phyloP scores from a whole-genome alignment of 2,797 vertebrate species.

The Peromyscus aztecus region DNA sequence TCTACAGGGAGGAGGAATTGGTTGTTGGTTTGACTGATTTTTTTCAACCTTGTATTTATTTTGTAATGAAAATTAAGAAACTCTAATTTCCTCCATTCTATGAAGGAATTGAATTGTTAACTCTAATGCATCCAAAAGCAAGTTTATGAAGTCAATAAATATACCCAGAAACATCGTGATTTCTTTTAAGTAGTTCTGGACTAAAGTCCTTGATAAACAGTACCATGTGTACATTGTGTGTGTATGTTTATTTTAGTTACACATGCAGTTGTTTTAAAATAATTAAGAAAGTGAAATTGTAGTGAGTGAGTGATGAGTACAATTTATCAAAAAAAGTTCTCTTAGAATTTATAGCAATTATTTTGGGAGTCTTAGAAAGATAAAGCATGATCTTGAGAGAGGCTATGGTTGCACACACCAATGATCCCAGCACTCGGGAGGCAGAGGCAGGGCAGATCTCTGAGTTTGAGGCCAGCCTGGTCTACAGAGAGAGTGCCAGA shows the following conservation, averaged over 20 bases:
- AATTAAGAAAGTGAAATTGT: neutral
- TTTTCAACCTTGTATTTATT: neutral
- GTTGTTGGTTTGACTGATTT: neutral
- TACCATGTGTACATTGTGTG: neutral
- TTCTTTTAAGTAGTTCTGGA: slow-evolving; percentile 9
- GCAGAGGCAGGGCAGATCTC: neutral
- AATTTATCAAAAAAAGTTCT: neutral
- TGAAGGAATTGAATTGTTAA: slow-evolving; percentile 33
- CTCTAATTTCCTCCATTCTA: neutral
- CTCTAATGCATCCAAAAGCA: neutral
- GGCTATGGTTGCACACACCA: neutral
- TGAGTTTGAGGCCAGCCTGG: neutral
- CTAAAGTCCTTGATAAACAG: neutral
- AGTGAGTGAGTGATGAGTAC: neutral
- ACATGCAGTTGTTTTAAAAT: slow-evolving; percentile 3
- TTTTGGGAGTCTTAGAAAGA: neutral
- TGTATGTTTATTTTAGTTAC: neutral
- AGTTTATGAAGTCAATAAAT: neutral
- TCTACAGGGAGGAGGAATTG: neutral
- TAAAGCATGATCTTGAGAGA: neutral
- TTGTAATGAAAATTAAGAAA: slow-evolving; percentile 32
- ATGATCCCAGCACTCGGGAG: neutral
- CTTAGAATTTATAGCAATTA: neutral
- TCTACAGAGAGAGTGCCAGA: neutral
- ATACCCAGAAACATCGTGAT: neutral